Evolutionary conservation across 2,797 vertebrate genomes (phyloP), one percentile per base, ranked within the genome.

Genomic region (Parauchenoglanis punctatus): DNA sequence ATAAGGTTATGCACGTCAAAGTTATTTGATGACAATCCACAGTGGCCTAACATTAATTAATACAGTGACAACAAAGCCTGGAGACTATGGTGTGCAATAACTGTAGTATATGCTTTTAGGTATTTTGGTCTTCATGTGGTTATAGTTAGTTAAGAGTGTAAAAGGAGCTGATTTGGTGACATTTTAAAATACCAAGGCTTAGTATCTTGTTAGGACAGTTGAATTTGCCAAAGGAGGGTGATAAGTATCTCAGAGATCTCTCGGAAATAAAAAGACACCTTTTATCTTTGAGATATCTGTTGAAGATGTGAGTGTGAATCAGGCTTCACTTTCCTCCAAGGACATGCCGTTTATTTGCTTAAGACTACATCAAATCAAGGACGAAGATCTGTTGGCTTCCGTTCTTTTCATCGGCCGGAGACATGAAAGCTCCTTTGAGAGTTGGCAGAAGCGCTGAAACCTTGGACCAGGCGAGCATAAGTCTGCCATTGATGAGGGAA

Each of bases 341-440:
- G 72, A 56, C 61, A 58, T 70, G 59, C 35, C 15, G 58, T 87
- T 59, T 83, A 78, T 76, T 87, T 83, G 46, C 20, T 83, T 65
- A 83, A 56, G 72, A 76, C 81, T 77, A 87, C 35, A 84, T 68
- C 73, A 56, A 67, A 85, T 88, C 65, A 40, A 81, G 54, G 67
- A 80, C 46, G 63, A 80, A 81, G 75, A 81, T 73, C 87, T 88
- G n/a, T 65, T 85, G 67, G 76, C 67, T 81, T 85, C 83, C 31
- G 67, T 49, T 85, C 56, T 85, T 81, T 81, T 88, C 83, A 82
- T 85, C 28, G 28, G 67, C 18, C 68, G 28, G 68, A 75, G 44
- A 88, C 87, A 88, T 88, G 87, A 85, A 88, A 88, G 83, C 83
- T 88, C 58, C 83, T 84, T 80, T 81, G 54, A 81, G 83, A 75